Percentiles rank a stretch among this genome's conserved stretches.
These are phyloP conservation scores for Lordiphosa andalusiaca DNA, from an alignment of 2,888 invertebrate genomes.

Conservation along the genomic window DNA sequence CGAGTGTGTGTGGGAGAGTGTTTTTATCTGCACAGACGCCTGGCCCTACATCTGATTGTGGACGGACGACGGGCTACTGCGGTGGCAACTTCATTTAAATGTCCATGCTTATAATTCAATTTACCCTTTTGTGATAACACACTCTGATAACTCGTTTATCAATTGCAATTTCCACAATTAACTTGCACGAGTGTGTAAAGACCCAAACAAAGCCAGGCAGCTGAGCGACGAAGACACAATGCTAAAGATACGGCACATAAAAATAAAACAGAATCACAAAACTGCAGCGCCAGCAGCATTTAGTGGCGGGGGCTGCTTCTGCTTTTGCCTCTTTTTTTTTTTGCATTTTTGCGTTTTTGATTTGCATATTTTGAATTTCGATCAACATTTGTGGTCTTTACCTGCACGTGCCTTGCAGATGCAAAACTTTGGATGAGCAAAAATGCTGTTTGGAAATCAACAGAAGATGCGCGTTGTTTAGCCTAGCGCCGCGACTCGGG, in stretches of 20 bases:
- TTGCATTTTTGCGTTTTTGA: no score
- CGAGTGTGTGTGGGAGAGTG: conserved; percentile 8
- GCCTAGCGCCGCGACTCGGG: conserved; percentile 23
- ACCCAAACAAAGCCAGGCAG: conserved; percentile 18
- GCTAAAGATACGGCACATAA: conserved; percentile 13
- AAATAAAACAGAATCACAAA: conserved; percentile 31
- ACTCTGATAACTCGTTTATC: conserved; percentile 34
- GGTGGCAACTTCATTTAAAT: conserved; percentile 35
- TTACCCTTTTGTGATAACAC: conserved; percentile 44
- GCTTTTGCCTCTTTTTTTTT: conserved; percentile 8
- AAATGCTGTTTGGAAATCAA: neutral
- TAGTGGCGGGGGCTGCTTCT: conserved; percentile 5
- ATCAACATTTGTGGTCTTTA: conserved; percentile 1
- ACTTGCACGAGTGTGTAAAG: conserved; percentile 27
- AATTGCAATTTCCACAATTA: conserved; percentile 48
- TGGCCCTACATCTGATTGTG: neutral
- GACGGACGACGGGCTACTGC: neutral
- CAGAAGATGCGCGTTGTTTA: conserved; percentile 25
- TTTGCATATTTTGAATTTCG: neutral
- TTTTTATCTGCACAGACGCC: conserved; percentile 15
- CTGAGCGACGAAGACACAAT: neutral
- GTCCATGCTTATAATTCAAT: conserved; percentile 60
- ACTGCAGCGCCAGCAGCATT: conserved; percentile 42
- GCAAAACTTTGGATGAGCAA: conserved; percentile 1
- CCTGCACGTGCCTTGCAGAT: conserved; percentile 16